Evolutionary conservation across 2,888 invertebrate genomes (phyloP).

Genomic region (Apamea anceps): DNA sequence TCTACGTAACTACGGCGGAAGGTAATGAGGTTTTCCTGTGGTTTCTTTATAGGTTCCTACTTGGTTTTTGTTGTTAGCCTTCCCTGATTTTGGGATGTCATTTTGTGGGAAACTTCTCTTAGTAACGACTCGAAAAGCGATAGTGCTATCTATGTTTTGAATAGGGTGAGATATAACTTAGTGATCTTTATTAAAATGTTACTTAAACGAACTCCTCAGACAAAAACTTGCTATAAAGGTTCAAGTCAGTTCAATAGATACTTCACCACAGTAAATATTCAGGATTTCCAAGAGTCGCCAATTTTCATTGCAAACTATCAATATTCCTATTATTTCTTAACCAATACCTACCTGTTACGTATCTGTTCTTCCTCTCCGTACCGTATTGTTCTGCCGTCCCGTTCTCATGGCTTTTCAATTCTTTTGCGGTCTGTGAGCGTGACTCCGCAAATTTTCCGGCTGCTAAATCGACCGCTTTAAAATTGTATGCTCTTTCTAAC

Average conservation of each 20-base stretch:
- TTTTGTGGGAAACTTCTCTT: slow-evolving; percentile 5
- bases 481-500: slow-evolving; percentile 40
- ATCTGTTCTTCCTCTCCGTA: slow-evolving; percentile 11
- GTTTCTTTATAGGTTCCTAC: slow-evolving; percentile 56
- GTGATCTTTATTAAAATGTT: not conserved
- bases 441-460: slow-evolving; percentile 44
- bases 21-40: slow-evolving; percentile 62
- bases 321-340: slow-evolving; percentile 4
- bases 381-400: slow-evolving; percentile 29
- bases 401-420: slow-evolving; percentile 54
- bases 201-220: too few relatives aligned
- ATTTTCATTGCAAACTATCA: not conserved
- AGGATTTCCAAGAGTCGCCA: not conserved
- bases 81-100: slow-evolving; percentile 40
- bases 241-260: not conserved
- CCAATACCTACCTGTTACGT: slow-evolving; percentile 26
- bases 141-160: not conserved
- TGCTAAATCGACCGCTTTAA: slow-evolving; percentile 43
- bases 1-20: slow-evolving; percentile 65
- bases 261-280: not conserved
- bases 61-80: slow-evolving; percentile 41
- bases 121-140: slow-evolving; percentile 1
- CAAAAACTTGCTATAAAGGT: not conserved
- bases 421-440: slow-evolving; percentile 50
- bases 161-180: not conserved